Conservation (phyloP, 1,140 invertebrate species). For the Antheraea mylitta region DNA sequence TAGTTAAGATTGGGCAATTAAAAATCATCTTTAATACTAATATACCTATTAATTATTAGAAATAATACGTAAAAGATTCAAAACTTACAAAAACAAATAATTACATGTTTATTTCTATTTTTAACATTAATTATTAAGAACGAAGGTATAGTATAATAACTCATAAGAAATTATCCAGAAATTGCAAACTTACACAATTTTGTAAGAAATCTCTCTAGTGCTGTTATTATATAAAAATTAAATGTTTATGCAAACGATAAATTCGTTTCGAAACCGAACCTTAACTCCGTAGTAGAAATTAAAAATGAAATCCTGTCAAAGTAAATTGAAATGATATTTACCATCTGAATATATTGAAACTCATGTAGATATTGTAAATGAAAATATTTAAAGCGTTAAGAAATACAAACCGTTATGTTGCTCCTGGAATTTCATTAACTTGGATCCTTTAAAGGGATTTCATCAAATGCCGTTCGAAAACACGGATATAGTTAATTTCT, state of each 20-base stretch:
- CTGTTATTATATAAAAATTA: not conserved
- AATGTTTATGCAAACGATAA: not conserved
- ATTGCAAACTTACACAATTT: not conserved
- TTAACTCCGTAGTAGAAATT: not conserved
- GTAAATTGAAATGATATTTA: not conserved
- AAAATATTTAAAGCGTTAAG: not conserved
- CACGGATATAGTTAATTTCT: not conserved
- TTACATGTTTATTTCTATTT: not conserved
- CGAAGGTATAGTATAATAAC: not conserved
- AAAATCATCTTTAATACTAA: not conserved
- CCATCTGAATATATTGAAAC: not conserved
- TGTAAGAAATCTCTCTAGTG: not conserved
- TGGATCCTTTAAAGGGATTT: not conserved
- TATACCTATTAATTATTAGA: not conserved
- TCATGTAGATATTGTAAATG: not conserved
- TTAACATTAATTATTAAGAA: not conserved
- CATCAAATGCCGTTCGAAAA: not conserved
- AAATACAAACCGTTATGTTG: not conserved
- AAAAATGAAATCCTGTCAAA: not conserved
- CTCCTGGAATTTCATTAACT: constrained; percentile 1
- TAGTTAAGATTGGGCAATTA: too few species aligned
- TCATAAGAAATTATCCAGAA: not conserved
- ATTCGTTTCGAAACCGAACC: not conserved
- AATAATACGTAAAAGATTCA: too few species aligned
- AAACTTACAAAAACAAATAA: too few species aligned